These are phyloP conservation scores for Arnoldichthys spilopterus DNA, from an alignment of 2,797 vertebrate genomes.

Conservation along the genomic window DNA sequence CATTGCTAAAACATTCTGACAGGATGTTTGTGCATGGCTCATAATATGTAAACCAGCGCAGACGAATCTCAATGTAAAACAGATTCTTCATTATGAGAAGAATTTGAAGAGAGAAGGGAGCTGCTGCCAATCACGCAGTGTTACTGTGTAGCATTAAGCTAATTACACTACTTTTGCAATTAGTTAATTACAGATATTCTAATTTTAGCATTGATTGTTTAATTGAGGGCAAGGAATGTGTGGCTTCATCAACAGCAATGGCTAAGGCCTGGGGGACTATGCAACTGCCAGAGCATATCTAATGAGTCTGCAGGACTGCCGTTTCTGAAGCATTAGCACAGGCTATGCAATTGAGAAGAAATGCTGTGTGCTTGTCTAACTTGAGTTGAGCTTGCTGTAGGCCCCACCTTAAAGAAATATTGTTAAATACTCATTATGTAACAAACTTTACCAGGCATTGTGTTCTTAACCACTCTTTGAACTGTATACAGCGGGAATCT, in stretches of 20 bases:
- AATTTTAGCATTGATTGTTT: conserved; percentile 70
- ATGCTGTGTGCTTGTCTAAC: background rate
- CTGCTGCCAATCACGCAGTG: conserved; percentile 60
- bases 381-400: background rate
- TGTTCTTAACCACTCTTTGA: conserved; percentile 1
- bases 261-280: conserved; percentile 57
- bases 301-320: background rate
- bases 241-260: conserved; percentile 36
- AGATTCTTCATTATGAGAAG: background rate
- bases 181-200: conserved; percentile 72
- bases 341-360: background rate
- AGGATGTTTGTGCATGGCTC: conserved; percentile 60
- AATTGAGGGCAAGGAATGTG: conserved; percentile 63
- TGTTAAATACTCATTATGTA: background rate
- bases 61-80: background rate
- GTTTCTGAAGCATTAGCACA: background rate
- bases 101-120: background rate
- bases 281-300: conserved; percentile 34
- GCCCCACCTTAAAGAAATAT: background rate
- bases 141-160: conserved; percentile 67
- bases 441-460: background rate
- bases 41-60: conserved; percentile 63
- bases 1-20: conserved; percentile 61
- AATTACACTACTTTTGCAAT: conserved; percentile 73
- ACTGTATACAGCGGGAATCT: background rate